Base-by-base conservation (phyloP, 2,888 invertebrate genomes). In the Cheilosia pagana region DNA sequence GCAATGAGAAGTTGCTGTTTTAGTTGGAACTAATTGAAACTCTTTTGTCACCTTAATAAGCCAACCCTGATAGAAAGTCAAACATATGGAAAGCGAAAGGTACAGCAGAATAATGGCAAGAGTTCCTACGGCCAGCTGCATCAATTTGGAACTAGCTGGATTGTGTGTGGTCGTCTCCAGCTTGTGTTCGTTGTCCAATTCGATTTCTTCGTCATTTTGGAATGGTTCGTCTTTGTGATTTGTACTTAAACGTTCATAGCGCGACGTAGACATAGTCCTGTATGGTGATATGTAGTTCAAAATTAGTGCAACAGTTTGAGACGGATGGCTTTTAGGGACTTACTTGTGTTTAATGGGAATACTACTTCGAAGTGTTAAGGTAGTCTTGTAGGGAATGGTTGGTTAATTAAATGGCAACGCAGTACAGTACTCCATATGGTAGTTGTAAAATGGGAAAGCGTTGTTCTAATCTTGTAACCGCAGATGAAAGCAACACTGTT, bases 21-120 rank as follows among this genome's bases (percentile, higher is more conserved):
- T 25, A 23, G 21, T 3, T 23, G 21, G 59, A 4, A 5, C 10
- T 2, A 41, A 43, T n/a, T 12, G 35, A 3, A 19, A 63, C n/a
- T 16, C 2, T 6, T 8, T 25, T 12, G 3, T 59, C 31, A 97
- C 97, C 94, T 96, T 95, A 87, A 97, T 94, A 70, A 99, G 94
- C 95, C 96, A 96, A 94, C 98, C 95, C 91, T 99, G 99, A 92
- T 99, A 99, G 92, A 99, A 99, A 10, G 98, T 99, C 67, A 99
- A 94, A 55, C 98, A 96, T 88, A 99, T 98, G 14, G 99, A 99
- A 71, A 99, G 94, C 12, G 95, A 94, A 90, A 98, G 98, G 92
- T 99, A 99, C 57, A 97, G 92, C 3, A 96, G 91, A 63, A 99
- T 96, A 55, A 98, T 91, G 35, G 88, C 88, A 71, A 92, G 79